A percentile compares a stretch with the other conserved stretches of the same genome.
These are phyloP conservation scores for Melopsittacus undulatus DNA, from an alignment of 2,797 vertebrate species.

Conservation along the genomic window DNA sequence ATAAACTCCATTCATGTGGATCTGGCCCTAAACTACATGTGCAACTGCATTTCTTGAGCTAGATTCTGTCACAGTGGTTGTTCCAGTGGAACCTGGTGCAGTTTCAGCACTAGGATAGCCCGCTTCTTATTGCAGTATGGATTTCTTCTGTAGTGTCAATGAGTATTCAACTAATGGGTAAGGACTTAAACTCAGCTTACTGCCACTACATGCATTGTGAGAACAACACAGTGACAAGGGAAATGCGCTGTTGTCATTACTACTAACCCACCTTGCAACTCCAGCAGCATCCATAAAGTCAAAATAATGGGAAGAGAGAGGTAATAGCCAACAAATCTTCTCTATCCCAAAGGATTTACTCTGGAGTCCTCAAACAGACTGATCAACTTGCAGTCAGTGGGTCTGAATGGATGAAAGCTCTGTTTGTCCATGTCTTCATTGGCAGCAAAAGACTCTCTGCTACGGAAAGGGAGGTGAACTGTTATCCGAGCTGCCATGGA, in stretches of 20 bases:
- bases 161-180: not conserved
- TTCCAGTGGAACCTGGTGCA: not conserved
- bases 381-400: not conserved
- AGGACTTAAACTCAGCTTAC: not conserved
- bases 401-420: not conserved
- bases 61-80: not conserved
- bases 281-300: not conserved
- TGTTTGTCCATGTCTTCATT: not conserved
- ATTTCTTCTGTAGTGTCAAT: not conserved
- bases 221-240: not conserved
- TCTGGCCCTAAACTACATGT: not conserved
- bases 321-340: not conserved
- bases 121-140: not conserved
- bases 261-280: not conserved
- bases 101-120: not conserved
- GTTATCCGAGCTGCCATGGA: not conserved
- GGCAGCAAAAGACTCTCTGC: not conserved
- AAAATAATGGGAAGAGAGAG: not conserved
- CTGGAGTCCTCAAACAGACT: not conserved
- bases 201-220: not conserved
- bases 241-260: accelerated
- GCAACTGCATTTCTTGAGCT: not conserved
- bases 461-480: not conserved
- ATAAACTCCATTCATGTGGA: not conserved
- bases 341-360: not conserved